Base-by-base conservation (phyloP, 2,888 invertebrate species). In the Drosophila parthenogenetica region DNA sequence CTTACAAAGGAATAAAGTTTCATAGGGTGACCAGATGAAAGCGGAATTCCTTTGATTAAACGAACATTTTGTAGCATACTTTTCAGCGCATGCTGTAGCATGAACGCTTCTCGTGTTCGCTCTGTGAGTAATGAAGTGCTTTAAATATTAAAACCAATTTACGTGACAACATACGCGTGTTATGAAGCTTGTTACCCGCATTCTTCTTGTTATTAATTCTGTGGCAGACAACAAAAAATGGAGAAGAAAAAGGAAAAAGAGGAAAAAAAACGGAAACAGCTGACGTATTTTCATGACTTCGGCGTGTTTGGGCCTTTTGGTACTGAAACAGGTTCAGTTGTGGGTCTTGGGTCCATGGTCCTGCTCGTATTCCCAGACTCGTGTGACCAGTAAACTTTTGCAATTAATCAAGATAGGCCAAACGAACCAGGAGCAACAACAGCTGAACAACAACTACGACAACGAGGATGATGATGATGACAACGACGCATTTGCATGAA, bases 101-200 rank as follows among this genome's bases (percentile, higher is more conserved):
- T 46, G 32, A 16, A 7, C 45, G 25, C 8, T 39, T 29, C 51
- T 57, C 32, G 3, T 7, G 2, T 14, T 35, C 22, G 29, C 29
- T 37, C 35, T 13, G 69, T 66, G 74, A 82, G 78, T 80, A 88
- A 85, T 88, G 87, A 86, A 86, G 81, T 80, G 81, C 71, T 77
- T 85, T 86, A 85, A 85, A 85, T 85, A 85, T 85, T 85, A 85
- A 85, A 85, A 85, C 85, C 88, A 85, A 85, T 85, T 85, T 85
- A 77, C 84, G 81, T 60, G 87, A 83, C 81, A 88, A 79, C 81
- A 86, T 79, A 88, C 85, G 88, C 87, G 69, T 88, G 87, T 86
- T 86, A 80, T 88, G 75, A 77, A 64, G 78, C 88, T 77, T 80
- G 88, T 82, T 82, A 75, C 68, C 88, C 75, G 68, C 69, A 75